These are phyloP conservation scores for Lasioglossum villosulum DNA, from an alignment of 2,888 invertebrate species.

Conservation along the genomic window DNA sequence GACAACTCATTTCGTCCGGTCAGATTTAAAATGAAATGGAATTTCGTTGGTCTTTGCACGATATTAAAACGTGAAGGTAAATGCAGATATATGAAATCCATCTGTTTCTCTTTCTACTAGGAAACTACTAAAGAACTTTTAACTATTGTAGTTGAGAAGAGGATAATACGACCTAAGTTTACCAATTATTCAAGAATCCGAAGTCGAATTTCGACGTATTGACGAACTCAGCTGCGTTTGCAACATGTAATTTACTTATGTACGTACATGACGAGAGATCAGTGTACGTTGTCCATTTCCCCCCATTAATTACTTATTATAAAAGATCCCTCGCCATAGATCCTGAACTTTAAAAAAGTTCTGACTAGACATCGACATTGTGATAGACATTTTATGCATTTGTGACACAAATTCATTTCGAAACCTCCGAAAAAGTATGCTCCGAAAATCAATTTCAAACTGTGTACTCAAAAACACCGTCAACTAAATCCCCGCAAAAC, in stretches of 20 bases:
- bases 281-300: neutral
- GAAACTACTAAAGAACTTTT: neutral
- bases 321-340: no score
- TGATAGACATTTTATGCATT: no score
- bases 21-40: neutral
- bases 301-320: no score
- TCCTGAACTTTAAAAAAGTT: no score
- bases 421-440: neutral
- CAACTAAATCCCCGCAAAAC: neutral
- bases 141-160: neutral
- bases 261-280: neutral
- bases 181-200: neutral
- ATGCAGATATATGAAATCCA: neutral
- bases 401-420: no score
- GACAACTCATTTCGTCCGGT: neutral
- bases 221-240: neutral
- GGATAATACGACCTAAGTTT: neutral
- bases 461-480: neutral
- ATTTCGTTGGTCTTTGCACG: neutral
- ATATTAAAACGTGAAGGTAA: neutral
- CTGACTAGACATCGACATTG: no score
- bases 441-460: neutral
- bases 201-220: neutral
- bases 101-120: neutral
- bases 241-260: conserved; percentile 2